phyloP scores from a whole-genome alignment of 2,113 vertebrate species.

The Semnornis frantzii region DNA sequence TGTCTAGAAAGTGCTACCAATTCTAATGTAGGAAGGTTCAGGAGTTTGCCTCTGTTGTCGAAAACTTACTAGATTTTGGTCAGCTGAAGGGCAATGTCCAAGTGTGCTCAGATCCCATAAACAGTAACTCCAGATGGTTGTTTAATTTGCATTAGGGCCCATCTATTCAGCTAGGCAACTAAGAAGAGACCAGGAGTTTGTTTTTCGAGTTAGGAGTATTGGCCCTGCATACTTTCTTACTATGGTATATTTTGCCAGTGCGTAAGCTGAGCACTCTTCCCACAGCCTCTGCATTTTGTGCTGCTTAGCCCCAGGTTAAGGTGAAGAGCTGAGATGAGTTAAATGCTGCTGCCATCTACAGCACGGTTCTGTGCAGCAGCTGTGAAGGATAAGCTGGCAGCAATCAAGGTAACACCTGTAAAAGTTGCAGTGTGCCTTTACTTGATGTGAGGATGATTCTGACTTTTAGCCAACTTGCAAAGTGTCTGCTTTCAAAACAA shows the following conservation, averaged over 20 bases:
- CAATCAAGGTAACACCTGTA: neutral
- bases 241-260: neutral
- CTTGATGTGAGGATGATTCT: neutral
- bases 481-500: neutral
- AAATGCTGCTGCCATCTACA: conserved; percentile 47
- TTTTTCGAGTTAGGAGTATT: neutral
- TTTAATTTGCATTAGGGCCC: neutral
- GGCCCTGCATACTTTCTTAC: neutral
- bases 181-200: neutral
- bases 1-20: too few relatives aligned
- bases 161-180: neutral
- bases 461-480: neutral
- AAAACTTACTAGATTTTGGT: neutral
- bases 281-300: neutral
- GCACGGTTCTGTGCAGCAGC: neutral
- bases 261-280: neutral
- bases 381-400: neutral
- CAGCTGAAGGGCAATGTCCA: neutral
- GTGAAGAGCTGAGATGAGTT: neutral
- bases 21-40: too few relatives aligned
- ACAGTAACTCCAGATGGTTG: neutral
- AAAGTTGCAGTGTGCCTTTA: neutral
- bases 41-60: neutral
- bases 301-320: neutral
- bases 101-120: neutral